Base-by-base conservation (phyloP, 2,113 vertebrate species). In the Prionailurus viverrinus region DNA sequence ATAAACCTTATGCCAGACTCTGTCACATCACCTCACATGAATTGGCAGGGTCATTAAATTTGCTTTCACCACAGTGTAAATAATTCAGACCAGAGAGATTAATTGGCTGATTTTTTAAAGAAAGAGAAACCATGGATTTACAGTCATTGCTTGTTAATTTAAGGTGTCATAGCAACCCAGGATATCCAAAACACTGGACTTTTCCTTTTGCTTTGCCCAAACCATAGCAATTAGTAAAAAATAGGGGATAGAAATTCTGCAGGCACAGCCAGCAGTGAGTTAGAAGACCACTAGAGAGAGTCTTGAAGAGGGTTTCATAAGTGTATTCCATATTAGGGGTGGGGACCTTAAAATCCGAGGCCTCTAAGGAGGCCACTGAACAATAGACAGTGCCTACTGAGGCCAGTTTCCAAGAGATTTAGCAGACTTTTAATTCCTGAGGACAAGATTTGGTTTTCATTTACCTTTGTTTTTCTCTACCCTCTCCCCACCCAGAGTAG, bases 71-170 rank as follows among this genome's bases (percentile, higher is more conserved):
- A 39, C 6, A 51, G 27, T 71, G 63, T 84, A 85, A 95, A 71
- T 83, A 95, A 95, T 25, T 85, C 19, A 90, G 31, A 5, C 48
- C 55, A 94, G 68, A 79, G 53, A 74, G 66, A 96, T 96, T 88
- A 96, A 91, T 71, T 81, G 76, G 12, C 12, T 92, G 5, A 25
- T 33, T 86, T 86, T 83, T 74, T 7, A 81, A 95, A 61, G 9
- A 73, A 89, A 33, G 25, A 21, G 82, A 88, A 94, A 48, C 3
- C 23, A 88, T 13, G 85, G 58, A 55, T 69, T 36, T 94, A 69
- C 61, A 94, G 63, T 63, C 25, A 48, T 16, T 92, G 66, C 73
- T 96, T 93, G 36, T 93, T 78, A 86, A 96, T 86, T 92, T 85
- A 87, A 73, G 68, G 53, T 94, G 61, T 89, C 78, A 84, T 39